Evolutionary conservation across 2,888 invertebrate species (phyloP).

Genomic region (Scelioninae gen. 2): DNA sequence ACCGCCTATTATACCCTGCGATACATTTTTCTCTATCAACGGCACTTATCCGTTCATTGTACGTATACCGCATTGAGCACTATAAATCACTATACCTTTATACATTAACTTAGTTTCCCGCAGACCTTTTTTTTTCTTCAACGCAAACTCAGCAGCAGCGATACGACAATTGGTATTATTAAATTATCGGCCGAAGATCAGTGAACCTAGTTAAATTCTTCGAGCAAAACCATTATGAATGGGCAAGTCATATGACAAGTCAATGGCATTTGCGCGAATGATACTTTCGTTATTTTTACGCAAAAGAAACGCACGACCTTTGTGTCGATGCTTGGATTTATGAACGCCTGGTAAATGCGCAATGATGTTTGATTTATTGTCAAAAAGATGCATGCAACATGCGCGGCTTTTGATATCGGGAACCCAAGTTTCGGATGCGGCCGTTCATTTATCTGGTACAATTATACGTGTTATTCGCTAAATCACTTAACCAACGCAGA

Average conservation of each 20-base stretch:
- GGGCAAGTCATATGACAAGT: slow-evolving; percentile 8
- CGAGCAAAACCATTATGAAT: slow-evolving; percentile 32
- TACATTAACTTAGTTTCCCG: no score
- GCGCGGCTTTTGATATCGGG: slow-evolving; percentile 18
- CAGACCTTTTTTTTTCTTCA: background rate
- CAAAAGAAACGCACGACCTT: slow-evolving; percentile 32
- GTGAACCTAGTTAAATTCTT: slow-evolving; percentile 31
- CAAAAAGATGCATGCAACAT: slow-evolving; percentile 18
- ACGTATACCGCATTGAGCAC: no score
- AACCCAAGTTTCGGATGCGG: slow-evolving; percentile 12
- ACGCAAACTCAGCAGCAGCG: background rate
- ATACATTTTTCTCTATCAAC: no score
- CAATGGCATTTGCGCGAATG: slow-evolving; percentile 46
- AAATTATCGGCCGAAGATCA: slow-evolving; percentile 19
- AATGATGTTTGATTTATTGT: slow-evolving; percentile 42
- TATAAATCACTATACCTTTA: no score
- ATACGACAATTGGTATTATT: slow-evolving; percentile 13
- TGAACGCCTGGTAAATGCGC: slow-evolving; percentile 15
- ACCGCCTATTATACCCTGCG: no score
- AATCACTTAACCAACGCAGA: no score
- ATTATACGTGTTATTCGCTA: no score
- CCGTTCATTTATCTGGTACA: slow-evolving; percentile 9
- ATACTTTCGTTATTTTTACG: slow-evolving; percentile 30
- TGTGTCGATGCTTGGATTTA: slow-evolving; percentile 34
- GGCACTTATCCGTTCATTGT: no score